A percentile compares a stretch with the other conserved stretches of the same genome.
These are phyloP conservation scores for Buphagus erythrorhynchus DNA, from an alignment of 2,797 vertebrate species.

Conservation along the genomic window DNA sequence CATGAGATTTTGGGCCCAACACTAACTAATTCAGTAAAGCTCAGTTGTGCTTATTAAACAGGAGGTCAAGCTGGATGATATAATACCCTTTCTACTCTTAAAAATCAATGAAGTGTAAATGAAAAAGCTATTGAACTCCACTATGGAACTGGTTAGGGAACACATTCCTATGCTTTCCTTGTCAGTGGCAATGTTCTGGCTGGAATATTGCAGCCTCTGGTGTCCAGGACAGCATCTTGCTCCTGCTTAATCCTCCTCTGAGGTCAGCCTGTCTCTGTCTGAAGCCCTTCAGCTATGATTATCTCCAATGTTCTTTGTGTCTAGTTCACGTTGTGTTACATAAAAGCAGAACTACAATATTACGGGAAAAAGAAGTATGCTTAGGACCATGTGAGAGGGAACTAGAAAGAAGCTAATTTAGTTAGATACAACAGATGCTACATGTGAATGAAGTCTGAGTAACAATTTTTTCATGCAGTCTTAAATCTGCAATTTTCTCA, in stretches of 20 bases:
- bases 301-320: background rate
- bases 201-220: background rate
- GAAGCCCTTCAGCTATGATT: background rate
- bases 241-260: background rate
- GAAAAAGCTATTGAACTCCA: background rate
- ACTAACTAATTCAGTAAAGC: background rate
- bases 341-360: background rate
- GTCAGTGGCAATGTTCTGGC: background rate
- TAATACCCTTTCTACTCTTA: background rate
- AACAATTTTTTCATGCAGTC: background rate
- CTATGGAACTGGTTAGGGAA: background rate
- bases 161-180: background rate
- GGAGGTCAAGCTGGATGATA: background rate
- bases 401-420: background rate
- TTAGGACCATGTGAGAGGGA: background rate
- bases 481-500: background rate
- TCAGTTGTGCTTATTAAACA: background rate
- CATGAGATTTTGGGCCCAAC: background rate
- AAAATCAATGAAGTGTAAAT: slow-evolving; percentile 13
- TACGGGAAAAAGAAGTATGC: background rate
- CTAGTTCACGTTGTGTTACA: background rate
- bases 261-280: background rate
- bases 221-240: background rate
- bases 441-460: background rate
- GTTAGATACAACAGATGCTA: background rate